Base-by-base conservation (phyloP, 37 sponge, comb jelly and placozoan genomes). In the Cladorhizidae sp. region DNA sequence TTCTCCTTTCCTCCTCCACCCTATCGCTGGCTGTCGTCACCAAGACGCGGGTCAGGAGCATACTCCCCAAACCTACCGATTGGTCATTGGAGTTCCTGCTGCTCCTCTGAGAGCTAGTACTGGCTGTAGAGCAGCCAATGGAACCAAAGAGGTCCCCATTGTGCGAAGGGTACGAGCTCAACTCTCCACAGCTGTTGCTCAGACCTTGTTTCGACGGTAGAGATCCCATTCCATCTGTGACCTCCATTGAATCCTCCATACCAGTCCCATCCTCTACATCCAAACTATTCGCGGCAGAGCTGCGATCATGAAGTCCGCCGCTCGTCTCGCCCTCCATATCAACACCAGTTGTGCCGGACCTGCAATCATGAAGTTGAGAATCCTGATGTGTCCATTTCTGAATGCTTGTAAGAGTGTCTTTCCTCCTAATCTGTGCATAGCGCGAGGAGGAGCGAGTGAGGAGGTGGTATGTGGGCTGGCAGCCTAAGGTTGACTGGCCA, bases 391-490 rank as follows among this genome's bases (percentile, higher is more conserved):
- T 40, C n/a, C 79, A 59, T 71, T 40, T 72, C 0, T 7, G 26
- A 37, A 33, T 42, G 43, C 49, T 75, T 1, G 65, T 72, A 32
- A 89, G 77, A 21, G 84, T 89, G 76, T 83, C 84, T 56, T 70
- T 83, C 2, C 88, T 63, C 59, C 88, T 83, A 78, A 92, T 78
- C 6, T 92, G 85, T 32, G 88, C 84, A 51, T 92, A 92, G 40
- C 88, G 80, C 0, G 88, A 87, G 50, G 88, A 77, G 50, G 88
- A 79, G 36, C 88, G 63, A n/a, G 81, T 87, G 73, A 92, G 88
- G 49, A 92, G 85, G 68, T 79, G 67, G 74, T 87, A 84, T 21
- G 92, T 87, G 23, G 92, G 92, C 54, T 87, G 88, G 62, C 92
- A 92, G 50, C 92, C 92, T 14, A 92, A 80, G 7, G 80, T 76